Evolutionary conservation across 2,888 invertebrate species (phyloP).

Genomic region (Nymphalis c-album): DNA sequence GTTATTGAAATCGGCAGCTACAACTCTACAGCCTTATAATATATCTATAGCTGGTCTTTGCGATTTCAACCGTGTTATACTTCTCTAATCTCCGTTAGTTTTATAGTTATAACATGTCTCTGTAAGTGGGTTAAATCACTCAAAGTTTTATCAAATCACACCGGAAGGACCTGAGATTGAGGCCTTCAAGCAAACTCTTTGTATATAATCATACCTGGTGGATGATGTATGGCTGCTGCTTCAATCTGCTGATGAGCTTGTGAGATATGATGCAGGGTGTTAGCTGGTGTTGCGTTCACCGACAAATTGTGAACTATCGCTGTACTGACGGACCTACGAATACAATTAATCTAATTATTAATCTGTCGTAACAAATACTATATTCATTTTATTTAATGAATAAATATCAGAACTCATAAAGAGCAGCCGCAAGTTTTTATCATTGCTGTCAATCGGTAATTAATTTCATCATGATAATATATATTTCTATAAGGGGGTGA

Average conservation of each 20-base stretch:
- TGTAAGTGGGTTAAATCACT: no score
- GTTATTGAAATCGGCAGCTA: no score
- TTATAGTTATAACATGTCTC: no score
- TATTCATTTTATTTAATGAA: neutral
- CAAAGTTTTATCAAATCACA: no score
- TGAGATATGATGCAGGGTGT: slow-evolving; percentile 82
- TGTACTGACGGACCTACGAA: slow-evolving; percentile 59
- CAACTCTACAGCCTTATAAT: no score
- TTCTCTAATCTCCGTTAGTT: no score
- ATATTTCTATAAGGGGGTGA: no score
- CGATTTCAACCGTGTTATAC: no score
- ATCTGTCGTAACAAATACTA: neutral
- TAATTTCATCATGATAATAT: slow-evolving; percentile 54
- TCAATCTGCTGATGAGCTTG: slow-evolving; percentile 78
- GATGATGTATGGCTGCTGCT: slow-evolving; percentile 69
- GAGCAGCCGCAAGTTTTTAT: slow-evolving; percentile 64
- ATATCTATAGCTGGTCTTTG: no score
- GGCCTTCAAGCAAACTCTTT: no score
- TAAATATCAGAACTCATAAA: slow-evolving; percentile 50
- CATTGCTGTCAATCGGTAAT: slow-evolving; percentile 61
- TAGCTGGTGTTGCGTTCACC: slow-evolving; percentile 61
- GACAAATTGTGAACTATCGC: slow-evolving; percentile 72
- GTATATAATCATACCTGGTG: slow-evolving; percentile 53
- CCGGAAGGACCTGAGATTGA: no score
- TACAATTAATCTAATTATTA: neutral